Percentiles rank a stretch among this genome's conserved stretches.
Conservation (phyloP, 2,113 vertebrate genomes). For the Siphamia tubifer region DNA sequence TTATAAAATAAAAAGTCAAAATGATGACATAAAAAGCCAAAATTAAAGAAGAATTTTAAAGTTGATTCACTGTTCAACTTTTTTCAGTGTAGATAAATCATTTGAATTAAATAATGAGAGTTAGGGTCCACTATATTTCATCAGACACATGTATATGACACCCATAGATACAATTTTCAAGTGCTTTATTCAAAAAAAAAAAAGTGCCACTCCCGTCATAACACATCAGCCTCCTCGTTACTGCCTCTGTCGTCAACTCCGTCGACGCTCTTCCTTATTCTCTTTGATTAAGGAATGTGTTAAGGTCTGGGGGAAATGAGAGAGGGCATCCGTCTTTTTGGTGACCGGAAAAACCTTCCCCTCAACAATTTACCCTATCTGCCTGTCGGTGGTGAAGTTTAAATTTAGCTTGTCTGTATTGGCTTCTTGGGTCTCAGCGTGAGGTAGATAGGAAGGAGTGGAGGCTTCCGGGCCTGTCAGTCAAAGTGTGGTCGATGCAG, state of each 20-base stretch:
- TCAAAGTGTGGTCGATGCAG: conserved; percentile 60
- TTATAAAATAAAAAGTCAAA: too few species aligned
- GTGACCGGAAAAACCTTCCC: conserved; percentile 39
- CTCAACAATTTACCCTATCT: conserved; percentile 42
- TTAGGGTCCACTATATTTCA: conserved; percentile 22
- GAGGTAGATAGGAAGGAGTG: conserved; percentile 53
- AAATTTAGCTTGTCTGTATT: conserved; percentile 62
- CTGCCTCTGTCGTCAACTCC: conserved; percentile 10
- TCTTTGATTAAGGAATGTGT: conserved; percentile 31
- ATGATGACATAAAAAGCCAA: too few species aligned
- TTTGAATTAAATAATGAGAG: conserved; percentile 30
- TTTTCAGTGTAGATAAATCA: conserved; percentile 26
- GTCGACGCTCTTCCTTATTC: conserved; percentile 11
- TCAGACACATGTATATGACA: background rate
- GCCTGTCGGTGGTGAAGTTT: conserved; percentile 39
- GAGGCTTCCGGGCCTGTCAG: conserved; percentile 59
- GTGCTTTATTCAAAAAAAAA: conserved; percentile 23
- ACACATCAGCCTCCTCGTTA: conserved; percentile 36
- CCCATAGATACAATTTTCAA: conserved; percentile 11
- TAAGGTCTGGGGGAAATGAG: conserved; percentile 25
- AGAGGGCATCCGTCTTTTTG: background rate
- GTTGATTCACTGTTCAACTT: too few species aligned
- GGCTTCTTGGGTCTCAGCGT: conserved; percentile 43
- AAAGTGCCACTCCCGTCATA: conserved; percentile 14
- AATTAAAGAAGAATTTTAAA: too few species aligned